A percentile compares a stretch with the other conserved stretches of the same genome.
phyloP scores from a whole-genome alignment of 2,797 vertebrate genomes.

The Champsocephalus gunnari region DNA sequence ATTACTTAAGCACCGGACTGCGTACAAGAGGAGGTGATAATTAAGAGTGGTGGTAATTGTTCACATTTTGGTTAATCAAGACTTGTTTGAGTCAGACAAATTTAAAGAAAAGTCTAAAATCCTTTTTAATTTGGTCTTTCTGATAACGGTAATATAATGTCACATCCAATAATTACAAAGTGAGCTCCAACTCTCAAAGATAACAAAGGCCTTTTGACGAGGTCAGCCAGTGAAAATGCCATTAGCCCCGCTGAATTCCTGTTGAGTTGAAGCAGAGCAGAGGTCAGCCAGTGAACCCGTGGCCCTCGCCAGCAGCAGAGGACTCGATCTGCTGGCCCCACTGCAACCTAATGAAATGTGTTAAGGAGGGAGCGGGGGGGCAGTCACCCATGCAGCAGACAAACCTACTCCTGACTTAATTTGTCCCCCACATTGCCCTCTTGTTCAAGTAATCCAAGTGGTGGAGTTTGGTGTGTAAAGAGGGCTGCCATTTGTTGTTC shows the following conservation, averaged over 20 bases:
- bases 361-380: conserved; percentile 53
- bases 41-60: conserved; percentile 45
- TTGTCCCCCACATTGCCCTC: conserved; percentile 62
- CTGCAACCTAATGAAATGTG: conserved; percentile 74
- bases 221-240: conserved; percentile 75
- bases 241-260: conserved; percentile 70
- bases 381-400: conserved; percentile 66
- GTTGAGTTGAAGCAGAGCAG: conserved; percentile 59
- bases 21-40: conserved; percentile 40
- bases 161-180: conserved; percentile 35
- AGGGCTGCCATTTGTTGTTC: conserved; percentile 74
- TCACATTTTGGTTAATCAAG: conserved; percentile 1
- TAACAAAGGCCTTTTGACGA: conserved; percentile 69
- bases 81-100: conserved; percentile 20
- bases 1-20: conserved; percentile 42
- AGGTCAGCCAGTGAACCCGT: conserved; percentile 72
- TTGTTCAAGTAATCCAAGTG: conserved; percentile 68
- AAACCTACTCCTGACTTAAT: conserved; percentile 61
- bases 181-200: conserved; percentile 52
- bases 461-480: conserved; percentile 53
- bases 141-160: conserved; percentile 28
- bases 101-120: conserved; percentile 19
- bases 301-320: conserved; percentile 62
- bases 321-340: conserved; percentile 65
- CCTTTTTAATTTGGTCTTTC: conserved; percentile 44